Conservation (phyloP, 2,888 invertebrate genomes). For the Drosophila recens region DNA sequence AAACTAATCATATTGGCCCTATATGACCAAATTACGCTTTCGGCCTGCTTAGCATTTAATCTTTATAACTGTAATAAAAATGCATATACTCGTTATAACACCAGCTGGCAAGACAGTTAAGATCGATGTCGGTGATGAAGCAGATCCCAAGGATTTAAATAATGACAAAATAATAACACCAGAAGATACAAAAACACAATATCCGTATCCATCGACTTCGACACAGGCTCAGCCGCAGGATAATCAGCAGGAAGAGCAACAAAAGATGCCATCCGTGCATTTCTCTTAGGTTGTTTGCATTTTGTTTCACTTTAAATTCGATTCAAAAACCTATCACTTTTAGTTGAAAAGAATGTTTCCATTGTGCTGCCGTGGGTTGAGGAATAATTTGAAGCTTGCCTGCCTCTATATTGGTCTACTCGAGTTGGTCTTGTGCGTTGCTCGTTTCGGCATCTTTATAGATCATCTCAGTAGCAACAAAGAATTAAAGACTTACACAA, state of each 20-base stretch:
- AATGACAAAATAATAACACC: conserved; percentile 1
- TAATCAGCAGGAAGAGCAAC: neutral
- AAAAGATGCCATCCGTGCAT: neutral
- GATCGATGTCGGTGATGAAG: conserved; percentile 49
- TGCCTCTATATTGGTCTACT: conserved; percentile 19
- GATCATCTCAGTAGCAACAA: neutral
- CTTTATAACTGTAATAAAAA: conserved; percentile 12
- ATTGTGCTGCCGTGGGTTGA: neutral
- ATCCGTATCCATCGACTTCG: conserved; percentile 18
- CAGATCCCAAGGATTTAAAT: neutral
- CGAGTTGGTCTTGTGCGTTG: conserved; percentile 11
- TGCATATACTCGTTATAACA: conserved; percentile 66
- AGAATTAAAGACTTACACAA: neutral
- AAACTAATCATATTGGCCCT: conserved; percentile 43
- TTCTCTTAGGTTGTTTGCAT: neutral
- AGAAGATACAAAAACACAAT: neutral
- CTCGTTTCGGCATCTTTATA: conserved; percentile 5
- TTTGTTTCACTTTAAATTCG: neutral
- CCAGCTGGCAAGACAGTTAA: conserved; percentile 56
- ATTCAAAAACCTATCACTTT: too few relatives aligned
- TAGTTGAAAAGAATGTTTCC: conserved; percentile 3
- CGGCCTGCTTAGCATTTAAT: conserved; percentile 38
- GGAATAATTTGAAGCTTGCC: neutral
- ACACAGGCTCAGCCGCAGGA: neutral
- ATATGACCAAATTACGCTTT: conserved; percentile 43